These are phyloP conservation scores for Ceyx melanurus DNA, from an alignment of 2,113 vertebrate species.

Conservation along the genomic window DNA sequence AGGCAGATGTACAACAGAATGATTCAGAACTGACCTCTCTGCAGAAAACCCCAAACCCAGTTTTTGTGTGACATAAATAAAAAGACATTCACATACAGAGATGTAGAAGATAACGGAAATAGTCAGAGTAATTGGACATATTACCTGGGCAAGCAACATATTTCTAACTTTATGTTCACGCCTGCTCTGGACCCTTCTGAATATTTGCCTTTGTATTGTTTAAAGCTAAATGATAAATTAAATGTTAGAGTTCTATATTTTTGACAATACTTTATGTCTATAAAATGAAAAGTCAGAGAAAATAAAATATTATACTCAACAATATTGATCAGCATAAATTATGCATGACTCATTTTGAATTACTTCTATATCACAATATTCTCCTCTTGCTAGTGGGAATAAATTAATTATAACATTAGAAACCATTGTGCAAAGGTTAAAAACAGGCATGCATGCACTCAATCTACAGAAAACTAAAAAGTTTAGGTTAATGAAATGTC, in stretches of 20 bases:
- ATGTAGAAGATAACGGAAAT: not conserved
- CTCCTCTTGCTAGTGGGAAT: slow-evolving; percentile 8
- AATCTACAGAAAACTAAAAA: slow-evolving; percentile 52
- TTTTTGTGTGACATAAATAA: not conserved
- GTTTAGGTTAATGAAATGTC: slow-evolving; percentile 71
- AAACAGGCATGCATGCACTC: slow-evolving; percentile 21
- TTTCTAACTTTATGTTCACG: not conserved
- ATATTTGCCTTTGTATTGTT: not conserved
- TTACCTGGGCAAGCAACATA: not conserved
- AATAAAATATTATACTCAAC: not conserved
- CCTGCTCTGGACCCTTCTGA: not conserved
- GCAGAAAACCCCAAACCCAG: not conserved
- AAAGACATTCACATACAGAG: not conserved
- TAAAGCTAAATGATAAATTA: not conserved
- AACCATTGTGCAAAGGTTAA: slow-evolving; percentile 53
- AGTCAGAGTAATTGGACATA: not conserved
- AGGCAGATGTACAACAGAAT: not conserved
- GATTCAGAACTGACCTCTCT: not conserved
- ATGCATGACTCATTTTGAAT: slow-evolving; percentile 7
- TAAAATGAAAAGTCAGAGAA: slow-evolving; percentile 17
- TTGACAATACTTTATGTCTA: not conserved
- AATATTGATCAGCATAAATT: slow-evolving; percentile 46
- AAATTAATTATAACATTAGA: slow-evolving; percentile 55
- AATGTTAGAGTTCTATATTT: not conserved
- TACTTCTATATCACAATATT: slow-evolving; percentile 8